Evolutionary conservation across 2,113 vertebrate genomes (phyloP).

Genomic region (Clarias gariepinus): DNA sequence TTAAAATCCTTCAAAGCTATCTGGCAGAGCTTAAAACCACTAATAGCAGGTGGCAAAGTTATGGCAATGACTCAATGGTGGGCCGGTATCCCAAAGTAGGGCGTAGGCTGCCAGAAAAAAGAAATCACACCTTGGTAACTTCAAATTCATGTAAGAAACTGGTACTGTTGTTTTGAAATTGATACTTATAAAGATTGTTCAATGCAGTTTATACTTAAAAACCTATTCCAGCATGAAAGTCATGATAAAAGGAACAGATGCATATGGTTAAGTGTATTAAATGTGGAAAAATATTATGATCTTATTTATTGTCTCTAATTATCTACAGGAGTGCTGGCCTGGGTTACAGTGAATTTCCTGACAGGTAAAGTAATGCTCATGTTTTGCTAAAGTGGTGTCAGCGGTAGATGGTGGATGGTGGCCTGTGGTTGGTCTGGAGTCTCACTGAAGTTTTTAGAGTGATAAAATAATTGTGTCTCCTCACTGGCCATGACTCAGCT

Average conservation of each 20-base stretch:
- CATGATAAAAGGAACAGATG: not conserved
- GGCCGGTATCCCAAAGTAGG: constrained; percentile 24
- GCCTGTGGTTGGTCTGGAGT: constrained; percentile 61
- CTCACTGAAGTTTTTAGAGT: constrained; percentile 44
- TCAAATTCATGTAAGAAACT: not conserved
- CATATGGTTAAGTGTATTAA: not conserved
- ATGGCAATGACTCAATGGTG: constrained; percentile 43
- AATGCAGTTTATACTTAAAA: not conserved
- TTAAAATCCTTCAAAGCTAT: constrained; percentile 26
- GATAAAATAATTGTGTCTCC: constrained; percentile 59
- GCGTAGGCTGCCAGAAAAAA: constrained; percentile 36
- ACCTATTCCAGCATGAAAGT: not conserved
- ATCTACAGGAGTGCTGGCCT: constrained; percentile 89
- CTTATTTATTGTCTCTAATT: constrained; percentile 41
- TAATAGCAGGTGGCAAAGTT: constrained; percentile 40
- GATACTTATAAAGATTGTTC: not conserved
- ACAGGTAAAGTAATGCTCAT: constrained; percentile 85
- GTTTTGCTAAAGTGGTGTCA: constrained; percentile 66
- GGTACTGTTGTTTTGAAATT: constrained; percentile 17
- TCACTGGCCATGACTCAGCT: constrained; percentile 60
- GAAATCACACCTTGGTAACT: constrained; percentile 22
- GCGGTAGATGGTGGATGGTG: constrained; percentile 56
- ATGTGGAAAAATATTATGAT: not conserved
- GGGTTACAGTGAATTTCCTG: constrained; percentile 97
- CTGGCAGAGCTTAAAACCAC: constrained; percentile 31